Evolutionary conservation across 1,140 invertebrate genomes (phyloP).

Genomic region (Idris sp.): DNA sequence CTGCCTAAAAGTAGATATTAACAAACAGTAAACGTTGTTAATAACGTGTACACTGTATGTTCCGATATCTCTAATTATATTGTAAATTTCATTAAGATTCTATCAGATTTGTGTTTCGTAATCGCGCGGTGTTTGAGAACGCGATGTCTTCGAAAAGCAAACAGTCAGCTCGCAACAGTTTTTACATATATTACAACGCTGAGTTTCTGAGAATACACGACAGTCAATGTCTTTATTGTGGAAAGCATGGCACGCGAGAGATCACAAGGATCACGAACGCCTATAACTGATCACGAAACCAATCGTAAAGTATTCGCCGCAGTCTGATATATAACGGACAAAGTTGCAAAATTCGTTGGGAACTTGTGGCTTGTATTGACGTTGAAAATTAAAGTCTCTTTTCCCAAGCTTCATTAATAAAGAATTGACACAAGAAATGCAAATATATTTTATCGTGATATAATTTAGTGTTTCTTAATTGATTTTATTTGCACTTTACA

Average conservation of each 20-base stretch:
- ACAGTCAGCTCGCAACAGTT: constrained; percentile 15
- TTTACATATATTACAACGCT: constrained; percentile 33
- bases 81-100: constrained; percentile 36
- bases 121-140: constrained; percentile 5
- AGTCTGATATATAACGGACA: constrained; percentile 37
- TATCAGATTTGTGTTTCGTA: constrained; percentile 37
- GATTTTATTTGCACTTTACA: constrained; percentile 48
- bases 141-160: constrained; percentile 30
- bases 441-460: constrained; percentile 37
- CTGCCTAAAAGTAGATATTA: too few relatives aligned
- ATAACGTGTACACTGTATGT: constrained; percentile 3
- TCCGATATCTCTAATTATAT: constrained; percentile 27
- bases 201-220: constrained; percentile 54
- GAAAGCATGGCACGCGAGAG: constrained; percentile 60
- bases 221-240: constrained; percentile 60
- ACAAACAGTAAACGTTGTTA: not conserved
- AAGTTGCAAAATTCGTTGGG: constrained; percentile 43
- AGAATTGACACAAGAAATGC: not conserved
- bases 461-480: constrained; percentile 48
- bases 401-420: constrained; percentile 23
- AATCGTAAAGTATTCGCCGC: constrained; percentile 34
- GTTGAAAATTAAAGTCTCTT: not conserved
- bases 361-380: not conserved
- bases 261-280: constrained; percentile 62
- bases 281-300: constrained; percentile 55